Conservation (phyloP, 2,113 vertebrate genomes). For the Periophthalmodon schlosseri region DNA sequence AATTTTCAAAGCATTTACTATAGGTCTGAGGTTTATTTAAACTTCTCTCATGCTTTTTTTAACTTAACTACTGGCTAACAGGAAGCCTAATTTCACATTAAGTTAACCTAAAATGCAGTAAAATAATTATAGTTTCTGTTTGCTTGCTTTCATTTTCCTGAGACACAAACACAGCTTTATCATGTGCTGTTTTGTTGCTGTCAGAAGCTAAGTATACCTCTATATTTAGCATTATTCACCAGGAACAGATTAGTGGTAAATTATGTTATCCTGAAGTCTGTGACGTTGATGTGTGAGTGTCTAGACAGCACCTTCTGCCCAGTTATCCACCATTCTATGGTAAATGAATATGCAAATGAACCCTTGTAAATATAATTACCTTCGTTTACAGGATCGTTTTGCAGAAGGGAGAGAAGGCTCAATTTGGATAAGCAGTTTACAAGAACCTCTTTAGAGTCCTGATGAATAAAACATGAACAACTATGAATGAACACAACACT, state of each 20-base stretch:
- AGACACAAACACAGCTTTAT: neutral
- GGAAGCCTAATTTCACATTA: neutral
- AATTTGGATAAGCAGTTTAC: slow-evolving; percentile 23
- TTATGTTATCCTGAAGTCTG: neutral
- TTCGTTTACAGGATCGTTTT: slow-evolving; percentile 3
- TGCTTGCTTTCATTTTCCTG: neutral
- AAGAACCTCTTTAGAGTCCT: slow-evolving; percentile 5
- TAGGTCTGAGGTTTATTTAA: neutral
- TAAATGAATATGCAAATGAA: slow-evolving; percentile 5
- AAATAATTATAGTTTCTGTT: neutral
- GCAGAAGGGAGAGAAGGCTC: slow-evolving; percentile 18
- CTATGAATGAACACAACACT: slow-evolving; percentile 33
- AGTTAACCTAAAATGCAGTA: neutral
- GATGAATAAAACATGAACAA: slow-evolving; percentile 39
- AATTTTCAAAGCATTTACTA: neutral
- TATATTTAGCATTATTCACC: neutral
- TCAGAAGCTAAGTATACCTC: neutral
- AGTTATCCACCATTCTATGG: neutral
- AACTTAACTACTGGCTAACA: neutral
- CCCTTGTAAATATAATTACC: slow-evolving; percentile 13
- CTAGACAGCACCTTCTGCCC: slow-evolving; percentile 4
- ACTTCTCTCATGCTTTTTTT: neutral
- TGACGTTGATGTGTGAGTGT: neutral
- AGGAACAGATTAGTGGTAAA: neutral
- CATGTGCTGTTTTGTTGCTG: neutral